A percentile compares a stretch with the other conserved stretches of the same genome.
Conservation (phyloP, 2,113 vertebrate genomes). For the Cyanoramphus novaezelandiae region DNA sequence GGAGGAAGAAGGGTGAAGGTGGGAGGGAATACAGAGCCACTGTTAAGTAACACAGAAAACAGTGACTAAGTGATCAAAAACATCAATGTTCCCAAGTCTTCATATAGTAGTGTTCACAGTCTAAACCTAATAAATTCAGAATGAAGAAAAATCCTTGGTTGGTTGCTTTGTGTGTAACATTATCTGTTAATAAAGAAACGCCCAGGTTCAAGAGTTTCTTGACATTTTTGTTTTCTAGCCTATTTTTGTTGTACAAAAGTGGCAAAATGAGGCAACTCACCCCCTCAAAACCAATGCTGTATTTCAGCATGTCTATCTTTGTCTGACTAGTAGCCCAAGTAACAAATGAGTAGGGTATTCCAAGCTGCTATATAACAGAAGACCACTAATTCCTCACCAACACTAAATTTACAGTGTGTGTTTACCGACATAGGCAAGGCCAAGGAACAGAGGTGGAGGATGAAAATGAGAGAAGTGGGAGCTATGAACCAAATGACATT, state of each 20-base stretch:
- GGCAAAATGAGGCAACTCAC: background rate
- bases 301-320: background rate
- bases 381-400: background rate
- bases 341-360: background rate
- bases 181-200: background rate
- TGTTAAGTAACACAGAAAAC: background rate
- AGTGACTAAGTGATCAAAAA: fast-evolving
- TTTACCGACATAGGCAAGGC: background rate
- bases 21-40: background rate
- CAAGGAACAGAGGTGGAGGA: background rate
- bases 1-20: fast-evolving
- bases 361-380: background rate
- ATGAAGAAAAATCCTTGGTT: background rate
- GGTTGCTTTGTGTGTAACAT: background rate
- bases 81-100: background rate
- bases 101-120: background rate
- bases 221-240: background rate
- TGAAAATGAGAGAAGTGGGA: background rate
- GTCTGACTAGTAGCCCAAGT: background rate
- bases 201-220: background rate
- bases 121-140: background rate
- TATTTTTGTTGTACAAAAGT: background rate
- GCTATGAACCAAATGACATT: background rate
- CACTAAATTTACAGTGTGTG: fast-evolving
- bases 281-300: background rate